A percentile compares a stretch with the other conserved stretches of the same genome.
Conservation (phyloP, 2,888 invertebrate genomes). For the Heterodera filipjevi region DNA sequence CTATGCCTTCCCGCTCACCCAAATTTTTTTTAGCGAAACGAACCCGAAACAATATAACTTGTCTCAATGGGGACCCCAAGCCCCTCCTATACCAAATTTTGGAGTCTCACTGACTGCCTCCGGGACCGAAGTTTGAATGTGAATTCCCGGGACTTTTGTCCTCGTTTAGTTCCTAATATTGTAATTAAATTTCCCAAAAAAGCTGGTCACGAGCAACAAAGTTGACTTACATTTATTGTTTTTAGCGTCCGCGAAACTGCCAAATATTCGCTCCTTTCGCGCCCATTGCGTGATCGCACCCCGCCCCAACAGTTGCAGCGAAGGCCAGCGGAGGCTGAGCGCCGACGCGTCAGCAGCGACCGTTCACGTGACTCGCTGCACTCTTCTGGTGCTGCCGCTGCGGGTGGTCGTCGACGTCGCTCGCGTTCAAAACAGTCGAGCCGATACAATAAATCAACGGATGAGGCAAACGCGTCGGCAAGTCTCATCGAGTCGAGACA, state of each 20-base stretch:
- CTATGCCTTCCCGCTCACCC: no score
- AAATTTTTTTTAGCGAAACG: no score
- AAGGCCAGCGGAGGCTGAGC: background rate
- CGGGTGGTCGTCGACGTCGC: constrained; percentile 11
- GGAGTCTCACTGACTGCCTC: no score
- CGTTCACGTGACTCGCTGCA: background rate
- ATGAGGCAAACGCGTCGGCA: constrained; percentile 11
- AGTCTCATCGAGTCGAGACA: constrained; percentile 26
- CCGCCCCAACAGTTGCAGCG: background rate
- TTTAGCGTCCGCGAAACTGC: constrained; percentile 15
- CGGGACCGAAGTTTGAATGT: no score
- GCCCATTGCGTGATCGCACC: constrained; percentile 1
- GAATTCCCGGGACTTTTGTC: no score
- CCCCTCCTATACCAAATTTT: no score
- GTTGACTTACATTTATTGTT: background rate
- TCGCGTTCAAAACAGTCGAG: constrained; percentile 16
- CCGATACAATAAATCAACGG: background rate
- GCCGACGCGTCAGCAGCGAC: background rate
- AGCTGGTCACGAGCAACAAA: background rate
- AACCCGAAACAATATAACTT: no score
- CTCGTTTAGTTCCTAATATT: no score
- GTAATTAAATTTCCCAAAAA: no score
- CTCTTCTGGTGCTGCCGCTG: background rate
- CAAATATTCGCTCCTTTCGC: constrained; percentile 19
- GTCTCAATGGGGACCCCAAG: no score